Conservation (phyloP, 2,888 invertebrate genomes). For the Epistrophella euchroma region DNA sequence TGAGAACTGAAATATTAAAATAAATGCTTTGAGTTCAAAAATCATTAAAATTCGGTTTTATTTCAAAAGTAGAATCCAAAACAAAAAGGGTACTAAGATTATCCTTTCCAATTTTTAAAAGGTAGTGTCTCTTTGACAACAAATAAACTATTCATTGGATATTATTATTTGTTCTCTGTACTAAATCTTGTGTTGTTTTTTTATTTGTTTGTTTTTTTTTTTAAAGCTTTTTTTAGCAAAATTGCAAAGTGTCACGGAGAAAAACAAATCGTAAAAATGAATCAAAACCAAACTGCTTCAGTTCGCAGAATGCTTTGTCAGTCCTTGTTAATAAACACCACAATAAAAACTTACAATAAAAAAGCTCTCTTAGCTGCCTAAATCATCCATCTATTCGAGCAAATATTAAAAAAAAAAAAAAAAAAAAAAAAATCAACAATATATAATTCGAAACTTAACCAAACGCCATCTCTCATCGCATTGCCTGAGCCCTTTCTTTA, state of each 20-base stretch:
- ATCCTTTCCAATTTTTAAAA: background rate
- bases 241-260: slow-evolving; percentile 53
- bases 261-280: slow-evolving; percentile 2
- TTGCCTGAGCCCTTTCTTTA: slow-evolving; percentile 78
- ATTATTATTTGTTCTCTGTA: slow-evolving; percentile 57
- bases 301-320: slow-evolving; percentile 65
- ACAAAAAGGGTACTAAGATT: too few relatives aligned
- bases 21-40: too few relatives aligned
- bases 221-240: slow-evolving; percentile 56
- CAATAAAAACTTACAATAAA: slow-evolving; percentile 16
- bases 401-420: slow-evolving; percentile 47
- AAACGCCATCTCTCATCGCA: slow-evolving; percentile 77
- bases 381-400: slow-evolving; percentile 67
- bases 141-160: slow-evolving; percentile 58
- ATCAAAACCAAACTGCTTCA: slow-evolving; percentile 58
- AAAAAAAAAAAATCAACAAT: slow-evolving; percentile 38
- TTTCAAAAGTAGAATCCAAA: too few relatives aligned
- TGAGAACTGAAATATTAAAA: too few relatives aligned
- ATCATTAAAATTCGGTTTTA: too few relatives aligned
- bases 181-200: slow-evolving; percentile 72
- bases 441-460: slow-evolving; percentile 69
- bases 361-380: slow-evolving; percentile 62
- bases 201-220: slow-evolving; percentile 37
- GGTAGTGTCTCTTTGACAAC: slow-evolving; percentile 36
- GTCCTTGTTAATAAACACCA: slow-evolving; percentile 52